phyloP scores from a whole-genome alignment of 2,797 vertebrate genomes.

The Rhinichthys osculus region DNA sequence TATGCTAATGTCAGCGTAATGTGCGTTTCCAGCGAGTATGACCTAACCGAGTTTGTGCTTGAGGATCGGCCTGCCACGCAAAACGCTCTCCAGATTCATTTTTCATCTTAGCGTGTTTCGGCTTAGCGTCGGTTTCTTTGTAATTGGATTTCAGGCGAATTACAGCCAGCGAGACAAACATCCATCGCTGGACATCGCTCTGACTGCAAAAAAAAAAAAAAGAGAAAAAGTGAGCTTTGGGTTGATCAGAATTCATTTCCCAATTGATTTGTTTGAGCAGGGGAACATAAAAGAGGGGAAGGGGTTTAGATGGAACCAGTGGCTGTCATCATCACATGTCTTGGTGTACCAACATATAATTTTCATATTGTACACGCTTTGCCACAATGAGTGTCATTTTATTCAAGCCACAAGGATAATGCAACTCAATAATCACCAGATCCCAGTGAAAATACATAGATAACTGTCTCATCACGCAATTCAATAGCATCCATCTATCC shows the following conservation, averaged over 20 bases:
- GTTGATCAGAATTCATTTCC: slow-evolving; percentile 50
- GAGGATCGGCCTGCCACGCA: background rate
- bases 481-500: background rate
- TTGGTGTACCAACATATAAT: slow-evolving; percentile 1
- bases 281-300: slow-evolving; percentile 9
- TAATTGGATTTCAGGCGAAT: slow-evolving; percentile 55
- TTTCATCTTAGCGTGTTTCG: slow-evolving; percentile 51
- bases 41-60: slow-evolving; percentile 32
- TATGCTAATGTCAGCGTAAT: slow-evolving; percentile 57
- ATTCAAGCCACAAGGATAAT: slow-evolving; percentile 17
- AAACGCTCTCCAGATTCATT: slow-evolving; percentile 34
- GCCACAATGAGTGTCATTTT: slow-evolving; percentile 17
- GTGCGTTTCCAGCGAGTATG: slow-evolving; percentile 39
- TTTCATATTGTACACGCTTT: background rate
- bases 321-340: slow-evolving; percentile 3
- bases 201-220: slow-evolving; percentile 21
- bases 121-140: slow-evolving; percentile 36
- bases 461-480: background rate
- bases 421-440: background rate
- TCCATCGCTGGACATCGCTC: slow-evolving; percentile 43
- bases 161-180: slow-evolving; percentile 38
- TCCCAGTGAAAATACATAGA: background rate
- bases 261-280: slow-evolving; percentile 52
- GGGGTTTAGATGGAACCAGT: background rate
- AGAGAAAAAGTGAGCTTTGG: slow-evolving; percentile 30